Evolutionary conservation across 2,797 vertebrate species (phyloP).

Genomic region (Gephyroberyx darwinii): DNA sequence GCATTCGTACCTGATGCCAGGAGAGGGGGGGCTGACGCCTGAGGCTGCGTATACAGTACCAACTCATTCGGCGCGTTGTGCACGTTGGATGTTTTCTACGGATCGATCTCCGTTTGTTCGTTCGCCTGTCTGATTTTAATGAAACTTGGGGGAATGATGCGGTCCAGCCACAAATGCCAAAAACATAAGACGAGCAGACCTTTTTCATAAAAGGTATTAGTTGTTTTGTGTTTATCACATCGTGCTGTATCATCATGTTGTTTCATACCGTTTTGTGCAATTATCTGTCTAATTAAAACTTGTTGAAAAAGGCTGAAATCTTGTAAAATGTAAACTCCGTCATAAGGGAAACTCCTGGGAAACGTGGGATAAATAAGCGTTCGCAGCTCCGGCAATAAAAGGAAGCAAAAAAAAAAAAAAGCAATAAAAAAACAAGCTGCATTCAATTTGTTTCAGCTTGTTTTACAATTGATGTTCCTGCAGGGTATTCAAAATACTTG

Average conservation of each 20-base stretch:
- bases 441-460: slow-evolving; percentile 18
- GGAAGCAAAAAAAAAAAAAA: neutral
- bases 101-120: neutral
- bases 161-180: no score
- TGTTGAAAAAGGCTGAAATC: neutral
- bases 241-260: neutral
- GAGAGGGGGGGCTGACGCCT: slow-evolving; percentile 37
- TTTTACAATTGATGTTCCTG: slow-evolving; percentile 26
- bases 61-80: slow-evolving; percentile 12
- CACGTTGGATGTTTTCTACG: neutral
- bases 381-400: neutral
- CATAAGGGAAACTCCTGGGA: neutral
- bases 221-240: neutral
- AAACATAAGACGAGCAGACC: no score
- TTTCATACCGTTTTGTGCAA: neutral
- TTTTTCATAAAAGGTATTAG: no score
- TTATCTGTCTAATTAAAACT: neutral
- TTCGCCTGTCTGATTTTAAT: neutral
- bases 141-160: neutral
- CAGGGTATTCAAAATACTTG: neutral
- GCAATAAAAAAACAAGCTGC: neutral
- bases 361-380: neutral
- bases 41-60: slow-evolving; percentile 10
- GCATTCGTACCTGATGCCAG: slow-evolving; percentile 40
- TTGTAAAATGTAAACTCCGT: neutral